Evolutionary conservation across 2,888 invertebrate species (phyloP).

Genomic region (Acronicta aceris): DNA sequence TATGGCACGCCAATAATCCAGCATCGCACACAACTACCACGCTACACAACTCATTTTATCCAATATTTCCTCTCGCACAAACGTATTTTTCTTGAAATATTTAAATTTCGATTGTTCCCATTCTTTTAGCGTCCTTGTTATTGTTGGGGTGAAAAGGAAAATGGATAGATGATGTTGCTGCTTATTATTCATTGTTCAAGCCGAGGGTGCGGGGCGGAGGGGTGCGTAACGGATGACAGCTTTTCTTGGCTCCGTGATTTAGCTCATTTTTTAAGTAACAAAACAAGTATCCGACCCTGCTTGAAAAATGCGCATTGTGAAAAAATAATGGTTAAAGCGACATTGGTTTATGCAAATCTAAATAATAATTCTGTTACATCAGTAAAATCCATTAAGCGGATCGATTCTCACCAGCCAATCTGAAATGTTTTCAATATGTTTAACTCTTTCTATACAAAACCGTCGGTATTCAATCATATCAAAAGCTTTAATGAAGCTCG

Average conservation of each 20-base stretch:
- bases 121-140: constrained; percentile 76
- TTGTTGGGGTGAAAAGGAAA: constrained; percentile 83
- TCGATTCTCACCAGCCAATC: constrained; percentile 26
- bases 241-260: constrained; percentile 80
- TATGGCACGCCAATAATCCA: constrained; percentile 23
- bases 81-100: constrained; percentile 79
- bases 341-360: constrained; percentile 65
- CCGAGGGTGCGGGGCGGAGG: constrained; percentile 50
- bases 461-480: constrained; percentile 68
- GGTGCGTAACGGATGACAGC: constrained; percentile 65
- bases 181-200: constrained; percentile 87
- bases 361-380: constrained; percentile 32
- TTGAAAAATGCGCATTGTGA: constrained; percentile 67
- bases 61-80: constrained; percentile 66
- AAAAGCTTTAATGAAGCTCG: constrained; percentile 78
- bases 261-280: constrained; percentile 85
- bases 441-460: constrained; percentile 59
- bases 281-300: constrained; percentile 74
- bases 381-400: constrained; percentile 32
- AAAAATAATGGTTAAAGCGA: constrained; percentile 63
- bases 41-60: constrained; percentile 57
- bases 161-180: constrained; percentile 84
- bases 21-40: constrained; percentile 19
- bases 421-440: constrained; percentile 45
- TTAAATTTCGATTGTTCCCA: constrained; percentile 85